Evolutionary conservation across 2,797 vertebrate genomes (phyloP), one percentile per base, ranked within the genome.

Genomic region (Schizopygopsis malacanthus): DNA sequence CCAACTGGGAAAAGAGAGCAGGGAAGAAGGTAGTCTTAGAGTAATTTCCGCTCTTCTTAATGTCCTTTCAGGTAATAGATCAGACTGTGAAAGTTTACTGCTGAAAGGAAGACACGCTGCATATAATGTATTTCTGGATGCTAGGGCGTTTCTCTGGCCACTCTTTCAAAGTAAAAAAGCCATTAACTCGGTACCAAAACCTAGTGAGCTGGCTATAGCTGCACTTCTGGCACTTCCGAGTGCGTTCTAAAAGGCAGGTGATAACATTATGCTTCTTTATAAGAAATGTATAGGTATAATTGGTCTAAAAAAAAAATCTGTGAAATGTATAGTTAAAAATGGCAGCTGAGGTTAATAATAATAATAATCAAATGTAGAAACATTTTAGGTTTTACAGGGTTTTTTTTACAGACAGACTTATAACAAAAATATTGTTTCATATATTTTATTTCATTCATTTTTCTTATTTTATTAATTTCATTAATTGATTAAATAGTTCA

Each of bases 61-160:
- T 82, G 69, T 85, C 84, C 61, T 82, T 82, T 77, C 43, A 82
- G 65, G 85, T 82, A 82, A 81, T 85, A 52, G 77, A 80, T 73
- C 76, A 79, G 83, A 79, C 75, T 71, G 41, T 71, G 75, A 79
- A 85, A 71, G 65, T 85, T 84, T 84, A 84, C 8, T 61, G 83
- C 50, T 79, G 65, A 85, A 71, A 67, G 70, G 43, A 79, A 73
- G 67, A 70, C 73, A 75, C n/a, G 67, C 69, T 6, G 81, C 28
- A 50, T 67, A 70, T 83, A 83, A 82, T 70, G 73, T 22, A 79
- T 85, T 79, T 82, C 69, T 25, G 52, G 72, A 45, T 72, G 69
- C 22, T 54, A 33, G 52, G 69, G 50, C 56, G 67, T 82, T 82
- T 84, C 33, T 47, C 50, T 33, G 18, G n/a, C 25, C 16, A 4